Evolutionary conservation across 2,113 vertebrate species (phyloP).

Genomic region (Seriola dumerili): DNA sequence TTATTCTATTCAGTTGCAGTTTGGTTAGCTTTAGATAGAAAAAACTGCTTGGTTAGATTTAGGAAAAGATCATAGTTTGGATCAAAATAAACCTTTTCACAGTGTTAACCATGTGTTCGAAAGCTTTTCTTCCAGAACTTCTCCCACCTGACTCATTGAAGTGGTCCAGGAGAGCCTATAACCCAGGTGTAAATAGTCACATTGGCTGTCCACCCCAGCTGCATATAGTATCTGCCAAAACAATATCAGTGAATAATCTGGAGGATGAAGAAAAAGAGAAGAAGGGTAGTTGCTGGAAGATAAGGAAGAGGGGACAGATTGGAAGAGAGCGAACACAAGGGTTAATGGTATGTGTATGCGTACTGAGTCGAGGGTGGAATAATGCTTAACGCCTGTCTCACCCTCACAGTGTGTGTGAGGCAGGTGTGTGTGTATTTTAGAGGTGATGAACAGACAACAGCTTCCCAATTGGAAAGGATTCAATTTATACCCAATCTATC

Average conservation of each 20-base stretch:
- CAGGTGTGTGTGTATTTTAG: constrained; percentile 39
- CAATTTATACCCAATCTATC: constrained; percentile 56
- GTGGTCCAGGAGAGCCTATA: too few relatives aligned
- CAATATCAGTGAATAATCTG: not conserved
- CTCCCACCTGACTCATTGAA: too few relatives aligned
- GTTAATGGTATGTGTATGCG: constrained; percentile 28
- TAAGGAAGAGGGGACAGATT: constrained; percentile 14
- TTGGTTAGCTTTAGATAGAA: too few relatives aligned
- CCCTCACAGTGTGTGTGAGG: constrained; percentile 18
- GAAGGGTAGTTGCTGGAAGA: constrained; percentile 37
- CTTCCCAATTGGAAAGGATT: constrained; percentile 58
- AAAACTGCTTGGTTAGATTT: too few relatives aligned
- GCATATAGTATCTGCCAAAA: too few relatives aligned
- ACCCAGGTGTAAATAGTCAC: too few relatives aligned
- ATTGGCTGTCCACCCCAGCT: too few relatives aligned
- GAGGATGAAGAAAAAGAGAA: constrained; percentile 38
- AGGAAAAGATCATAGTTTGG: too few relatives aligned
- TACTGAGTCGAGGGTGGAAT: constrained; percentile 46
- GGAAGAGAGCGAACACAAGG: constrained; percentile 6
- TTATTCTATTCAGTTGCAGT: too few relatives aligned
- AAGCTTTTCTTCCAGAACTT: too few relatives aligned
- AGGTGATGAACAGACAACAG: constrained; percentile 52
- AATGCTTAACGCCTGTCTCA: constrained; percentile 56
- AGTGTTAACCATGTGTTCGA: too few relatives aligned
- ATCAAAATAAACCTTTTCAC: too few relatives aligned